These are phyloP conservation scores for Plemyria rubiginata DNA, from an alignment of 2,888 invertebrate genomes.

Conservation along the genomic window DNA sequence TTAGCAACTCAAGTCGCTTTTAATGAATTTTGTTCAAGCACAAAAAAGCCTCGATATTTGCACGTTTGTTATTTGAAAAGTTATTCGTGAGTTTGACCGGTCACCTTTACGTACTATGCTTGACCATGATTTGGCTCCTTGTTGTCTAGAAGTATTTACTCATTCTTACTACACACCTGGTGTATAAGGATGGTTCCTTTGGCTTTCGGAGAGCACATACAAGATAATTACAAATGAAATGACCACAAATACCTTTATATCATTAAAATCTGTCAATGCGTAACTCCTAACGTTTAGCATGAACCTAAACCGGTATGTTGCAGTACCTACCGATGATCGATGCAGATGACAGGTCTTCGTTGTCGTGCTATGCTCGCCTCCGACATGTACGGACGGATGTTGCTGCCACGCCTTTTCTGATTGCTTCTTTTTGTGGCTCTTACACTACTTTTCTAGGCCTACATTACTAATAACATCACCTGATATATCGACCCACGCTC, in stretches of 20 bases:
- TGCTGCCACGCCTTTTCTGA: slow-evolving; percentile 61
- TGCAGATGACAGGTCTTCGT: slow-evolving; percentile 44
- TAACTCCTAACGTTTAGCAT: background rate
- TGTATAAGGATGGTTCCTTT: background rate
- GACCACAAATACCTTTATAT: too few relatives aligned
- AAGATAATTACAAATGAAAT: too few relatives aligned
- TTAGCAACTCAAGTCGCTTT: slow-evolving; percentile 57
- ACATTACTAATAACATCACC: slow-evolving; percentile 41
- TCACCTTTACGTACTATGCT: slow-evolving; percentile 39
- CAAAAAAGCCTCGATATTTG: slow-evolving; percentile 55
- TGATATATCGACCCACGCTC: slow-evolving; percentile 53
- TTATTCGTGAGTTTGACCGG: slow-evolving; percentile 60
- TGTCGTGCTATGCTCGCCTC: slow-evolving; percentile 55
- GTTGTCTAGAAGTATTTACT: slow-evolving; percentile 27
- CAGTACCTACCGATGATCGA: slow-evolving; percentile 39
- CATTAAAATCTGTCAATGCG: background rate
- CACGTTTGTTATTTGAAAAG: slow-evolving; percentile 64
- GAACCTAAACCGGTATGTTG: slow-evolving; percentile 44
- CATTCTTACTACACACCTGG: too few relatives aligned
- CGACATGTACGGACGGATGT: slow-evolving; percentile 49
- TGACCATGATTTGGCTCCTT: slow-evolving; percentile 35
- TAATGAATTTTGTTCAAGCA: slow-evolving; percentile 61
- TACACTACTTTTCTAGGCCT: slow-evolving; percentile 34
- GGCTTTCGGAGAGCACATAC: too few relatives aligned
- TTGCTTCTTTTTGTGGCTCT: slow-evolving; percentile 55